Evolutionary conservation across 2,888 invertebrate species (phyloP).

Genomic region (Mystacides longicornis): DNA sequence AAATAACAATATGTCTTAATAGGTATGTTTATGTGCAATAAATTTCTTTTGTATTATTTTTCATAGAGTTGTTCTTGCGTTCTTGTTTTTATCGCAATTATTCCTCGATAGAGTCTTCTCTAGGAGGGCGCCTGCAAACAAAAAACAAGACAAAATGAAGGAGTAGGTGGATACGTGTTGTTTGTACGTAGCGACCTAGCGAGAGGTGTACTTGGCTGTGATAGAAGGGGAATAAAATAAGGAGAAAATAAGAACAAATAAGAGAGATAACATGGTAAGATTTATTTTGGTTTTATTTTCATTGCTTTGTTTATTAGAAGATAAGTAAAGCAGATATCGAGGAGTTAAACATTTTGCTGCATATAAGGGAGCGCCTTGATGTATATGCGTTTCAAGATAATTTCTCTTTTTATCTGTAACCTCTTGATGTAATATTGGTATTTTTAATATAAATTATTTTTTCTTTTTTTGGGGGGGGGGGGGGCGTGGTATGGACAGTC

Average conservation of each 20-base stretch:
- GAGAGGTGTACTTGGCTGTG: too few relatives aligned
- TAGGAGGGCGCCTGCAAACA: background rate
- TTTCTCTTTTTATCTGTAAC: too few relatives aligned
- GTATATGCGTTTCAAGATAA: background rate
- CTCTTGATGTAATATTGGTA: too few relatives aligned
- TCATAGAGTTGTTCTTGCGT: background rate
- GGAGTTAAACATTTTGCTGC: background rate
- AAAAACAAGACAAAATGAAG: background rate
- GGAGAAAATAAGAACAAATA: background rate
- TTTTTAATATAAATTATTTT: too few relatives aligned
- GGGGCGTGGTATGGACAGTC: too few relatives aligned
- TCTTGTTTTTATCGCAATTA: slow-evolving; percentile 2
- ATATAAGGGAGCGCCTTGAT: background rate
- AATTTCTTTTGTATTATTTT: background rate
- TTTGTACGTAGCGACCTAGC: too few relatives aligned
- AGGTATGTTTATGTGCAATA: background rate
- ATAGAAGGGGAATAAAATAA: background rate
- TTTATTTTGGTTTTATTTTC: slow-evolving; percentile 3
- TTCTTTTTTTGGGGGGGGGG: too few relatives aligned
- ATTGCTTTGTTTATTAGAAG: slow-evolving; percentile 6
- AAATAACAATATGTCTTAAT: too few relatives aligned
- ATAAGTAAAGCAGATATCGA: slow-evolving; percentile 1
- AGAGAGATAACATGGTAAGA: background rate
- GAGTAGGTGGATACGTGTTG: background rate
- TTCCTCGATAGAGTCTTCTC: background rate